A percentile compares a stretch with the other conserved stretches of the same genome.
phyloP scores from a whole-genome alignment of 1,140 invertebrate species.

The Brachionus sp. region DNA sequence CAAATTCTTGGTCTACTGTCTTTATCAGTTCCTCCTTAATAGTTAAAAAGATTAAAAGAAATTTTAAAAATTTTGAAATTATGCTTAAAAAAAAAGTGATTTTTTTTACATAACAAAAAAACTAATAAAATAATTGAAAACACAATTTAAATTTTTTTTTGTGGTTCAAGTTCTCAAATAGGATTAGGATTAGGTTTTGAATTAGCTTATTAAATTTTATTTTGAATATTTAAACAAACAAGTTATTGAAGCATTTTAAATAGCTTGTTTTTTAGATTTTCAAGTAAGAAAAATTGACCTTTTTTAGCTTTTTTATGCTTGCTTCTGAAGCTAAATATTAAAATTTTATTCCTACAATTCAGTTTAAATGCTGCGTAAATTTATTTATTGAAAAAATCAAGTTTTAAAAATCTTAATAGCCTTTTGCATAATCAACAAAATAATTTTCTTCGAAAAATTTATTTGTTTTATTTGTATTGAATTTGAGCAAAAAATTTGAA shows the following conservation, averaged over 20 bases:
- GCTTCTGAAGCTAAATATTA: background rate
- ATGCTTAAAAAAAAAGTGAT: background rate
- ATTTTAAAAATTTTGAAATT: background rate
- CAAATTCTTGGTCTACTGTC: slow-evolving; percentile 63
- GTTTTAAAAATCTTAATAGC: too few species aligned
- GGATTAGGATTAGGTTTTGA: background rate
- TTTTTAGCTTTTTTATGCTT: background rate
- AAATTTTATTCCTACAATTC: background rate
- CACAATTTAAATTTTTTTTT: background rate
- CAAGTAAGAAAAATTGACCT: background rate
- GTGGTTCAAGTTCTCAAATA: background rate
- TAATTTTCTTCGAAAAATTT: too few species aligned
- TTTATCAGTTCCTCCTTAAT: slow-evolving; percentile 62
- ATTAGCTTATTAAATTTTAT: background rate
- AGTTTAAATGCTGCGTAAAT: too few species aligned
- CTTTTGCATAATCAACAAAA: too few species aligned
- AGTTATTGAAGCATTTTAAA: background rate
- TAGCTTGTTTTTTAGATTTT: background rate
- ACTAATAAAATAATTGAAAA: background rate
- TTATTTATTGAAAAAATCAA: too few species aligned
- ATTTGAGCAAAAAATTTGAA: too few species aligned
- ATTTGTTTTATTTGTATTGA: too few species aligned
- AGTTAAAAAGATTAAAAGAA: slow-evolving; percentile 57
- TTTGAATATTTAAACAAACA: background rate
- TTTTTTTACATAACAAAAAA: background rate